Percentiles rank a stretch among this genome's conserved stretches.
Conservation (phyloP, 2,113 vertebrate species). For the Dolichallabes microphthalmus region DNA sequence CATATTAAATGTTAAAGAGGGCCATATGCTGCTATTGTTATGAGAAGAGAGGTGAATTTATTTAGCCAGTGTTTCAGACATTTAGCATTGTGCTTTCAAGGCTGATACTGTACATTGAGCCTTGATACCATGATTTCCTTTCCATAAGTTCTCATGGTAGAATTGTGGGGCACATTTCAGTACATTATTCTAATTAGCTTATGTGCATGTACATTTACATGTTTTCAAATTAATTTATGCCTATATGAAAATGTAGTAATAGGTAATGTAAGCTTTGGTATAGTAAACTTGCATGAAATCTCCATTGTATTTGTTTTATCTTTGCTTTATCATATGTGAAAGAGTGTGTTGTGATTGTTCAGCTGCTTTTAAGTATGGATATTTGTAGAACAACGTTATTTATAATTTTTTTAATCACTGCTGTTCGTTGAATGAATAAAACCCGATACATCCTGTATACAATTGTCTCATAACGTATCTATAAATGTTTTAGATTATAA, state of each 20-base stretch:
- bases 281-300: slow-evolving; percentile 22
- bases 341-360: not conserved
- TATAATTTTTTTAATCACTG: not conserved
- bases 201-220: slow-evolving; percentile 31
- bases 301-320: slow-evolving; percentile 12
- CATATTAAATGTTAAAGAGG: slow-evolving; percentile 1
- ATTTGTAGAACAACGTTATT: slow-evolving; percentile 9
- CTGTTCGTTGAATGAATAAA: not conserved
- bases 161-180: not conserved
- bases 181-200: slow-evolving; percentile 19
- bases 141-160: not conserved
- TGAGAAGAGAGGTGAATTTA: not conserved
- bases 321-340: not conserved
- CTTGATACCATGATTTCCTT: not conserved
- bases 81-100: not conserved
- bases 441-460: not conserved
- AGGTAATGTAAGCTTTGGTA: not conserved
- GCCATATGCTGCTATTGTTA: slow-evolving; percentile 20
- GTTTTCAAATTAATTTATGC: slow-evolving; percentile 2
- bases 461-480: not conserved
- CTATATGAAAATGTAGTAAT: not conserved
- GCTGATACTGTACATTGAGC: not conserved
- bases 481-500: slow-evolving; percentile 9
- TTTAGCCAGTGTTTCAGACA: not conserved
- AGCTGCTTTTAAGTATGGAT: not conserved